phyloP scores from a whole-genome alignment of 1,140 invertebrate species.

The Conopomorpha cramerella region DNA sequence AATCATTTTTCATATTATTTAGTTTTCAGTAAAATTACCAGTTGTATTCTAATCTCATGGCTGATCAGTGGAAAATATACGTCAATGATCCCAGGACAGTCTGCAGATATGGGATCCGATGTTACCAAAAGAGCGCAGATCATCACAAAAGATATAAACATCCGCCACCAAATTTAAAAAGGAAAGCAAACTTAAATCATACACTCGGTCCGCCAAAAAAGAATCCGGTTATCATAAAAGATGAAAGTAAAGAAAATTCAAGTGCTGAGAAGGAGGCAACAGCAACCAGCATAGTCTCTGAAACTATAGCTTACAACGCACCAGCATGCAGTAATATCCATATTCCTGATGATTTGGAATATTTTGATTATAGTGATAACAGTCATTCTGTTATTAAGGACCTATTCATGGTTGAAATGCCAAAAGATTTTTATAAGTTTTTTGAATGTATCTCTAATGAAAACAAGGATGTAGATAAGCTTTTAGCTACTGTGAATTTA shows the following conservation, averaged over 20 bases:
- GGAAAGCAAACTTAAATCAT: conserved; percentile 12
- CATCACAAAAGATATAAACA: conserved; percentile 82
- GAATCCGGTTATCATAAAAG: conserved; percentile 3
- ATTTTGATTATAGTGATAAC: too few relatives aligned
- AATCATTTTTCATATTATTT: too few relatives aligned
- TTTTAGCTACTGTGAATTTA: conserved; percentile 70
- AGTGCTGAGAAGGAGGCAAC: conserved; percentile 5
- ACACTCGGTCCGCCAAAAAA: conserved; percentile 11
- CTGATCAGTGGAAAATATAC: conserved; percentile 30
- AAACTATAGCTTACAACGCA: neutral
- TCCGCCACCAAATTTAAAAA: conserved; percentile 55
- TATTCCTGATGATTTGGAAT: neutral
- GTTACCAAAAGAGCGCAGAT: conserved; percentile 82
- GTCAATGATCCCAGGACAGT: conserved; percentile 33
- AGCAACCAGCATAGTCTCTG: conserved; percentile 1
- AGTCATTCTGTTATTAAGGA: too few relatives aligned
- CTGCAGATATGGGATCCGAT: conserved; percentile 81
- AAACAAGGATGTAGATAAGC: conserved; percentile 58
- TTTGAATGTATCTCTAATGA: conserved; percentile 67
- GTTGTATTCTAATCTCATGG: conserved; percentile 17
- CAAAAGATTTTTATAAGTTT: conserved; percentile 85
- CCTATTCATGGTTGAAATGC: conserved; percentile 86
- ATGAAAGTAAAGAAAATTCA: conserved; percentile 1
- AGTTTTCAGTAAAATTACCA: too few relatives aligned
- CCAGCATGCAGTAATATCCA: neutral